Evolutionary conservation across 2,113 vertebrate species (phyloP), one percentile per base, ranked within the genome.

Genomic region (Vidua macroura): DNA sequence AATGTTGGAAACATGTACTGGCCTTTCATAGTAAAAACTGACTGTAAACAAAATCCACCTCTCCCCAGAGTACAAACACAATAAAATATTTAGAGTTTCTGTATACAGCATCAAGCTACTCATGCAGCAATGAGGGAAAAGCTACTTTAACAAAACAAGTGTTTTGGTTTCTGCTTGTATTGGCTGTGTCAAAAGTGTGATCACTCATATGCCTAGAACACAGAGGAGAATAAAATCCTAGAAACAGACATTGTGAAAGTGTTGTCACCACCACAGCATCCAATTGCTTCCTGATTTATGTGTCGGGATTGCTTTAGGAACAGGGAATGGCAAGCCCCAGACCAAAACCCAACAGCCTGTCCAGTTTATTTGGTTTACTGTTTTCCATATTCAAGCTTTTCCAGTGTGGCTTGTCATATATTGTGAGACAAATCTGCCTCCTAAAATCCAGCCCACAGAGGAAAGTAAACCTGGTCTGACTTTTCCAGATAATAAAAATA

Each of bases 141-240:
- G 37, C 37, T 52, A 1, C 33, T 31, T 59, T 24, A 59, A 24
- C 22, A 55, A 25, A 80, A 44, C 2, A 17, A 31, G 11, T 1
- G 17, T 35, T 73, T 39, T 35, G 9, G 6, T 15, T 60, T 21
- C n/a, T 81, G 9, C 14, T 43, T 1, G 0, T 5, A 4, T 23
- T 60, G 33, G 14, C 24, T 2, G 0, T 21, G 46, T 9, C 48
- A 35, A 52, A 75, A 68, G 0, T 30, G 39, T 37, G 68, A 17
- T 30, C 73, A 43, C 15, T 4, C 9, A 6, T 30, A 10, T 18
- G 15, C 17, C 46, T 37, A 14, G 30, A 75, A 11, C 63, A 37
- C 15, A 48, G 44, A 0, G 5, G 28, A 53, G 20, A 60, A 60
- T 37, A 25, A 86, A 88, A 75, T 48, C 76, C 43, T 63, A 11